Base-by-base conservation (phyloP, 2,888 invertebrate species). In the Drosophila diplacantha region DNA sequence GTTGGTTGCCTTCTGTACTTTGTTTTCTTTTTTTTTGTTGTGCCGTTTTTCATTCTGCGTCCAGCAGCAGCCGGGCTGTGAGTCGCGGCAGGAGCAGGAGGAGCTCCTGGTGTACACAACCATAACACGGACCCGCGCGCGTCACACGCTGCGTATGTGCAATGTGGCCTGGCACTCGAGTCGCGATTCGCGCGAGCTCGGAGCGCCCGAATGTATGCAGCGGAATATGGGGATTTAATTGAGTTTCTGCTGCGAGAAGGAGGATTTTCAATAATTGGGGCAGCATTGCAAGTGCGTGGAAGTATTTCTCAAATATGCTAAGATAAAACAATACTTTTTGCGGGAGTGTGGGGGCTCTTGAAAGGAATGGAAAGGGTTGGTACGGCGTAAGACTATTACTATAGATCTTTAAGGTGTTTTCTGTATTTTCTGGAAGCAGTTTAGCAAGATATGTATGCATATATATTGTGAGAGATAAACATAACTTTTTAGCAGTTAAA, bases 141-240 rank as follows among this genome's bases (percentile, higher is more conserved):
- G 63, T 62, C 69, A 69, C 43, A 63, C 69, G 53, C 31, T 69
- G 69, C 69, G 69, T 68, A 69, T 69, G 52, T 58, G 57, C 60
- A 65, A 64, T 53, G 66, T 43, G 44, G 38, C 57, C 38, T 20
- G 38, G 35, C 31, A 11, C 43, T 35, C 59, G 52, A 63, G 64
- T 53, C 24, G 66, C 78, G 50, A 67, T 58, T 62, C 24, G 68
- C 74, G 68, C 74, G 72, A 75, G 73, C 73, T 72, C 66, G 59
- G 58, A 64, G 56, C 55, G 64, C 71, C 71, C 57, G 68, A 74
- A 73, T 61, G 71, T 79, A 72, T 74, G 75, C 59, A 61, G 64
- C 69, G 65, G 39, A 49, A 72, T 63, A 69, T 72, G 37, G 63
- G 58, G 65, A 71, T 81, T 78, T 81, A 72, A 81, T 78, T 78